Conservation (phyloP, 2,113 vertebrate species). For the Dicerorhinus sumatrensis region DNA sequence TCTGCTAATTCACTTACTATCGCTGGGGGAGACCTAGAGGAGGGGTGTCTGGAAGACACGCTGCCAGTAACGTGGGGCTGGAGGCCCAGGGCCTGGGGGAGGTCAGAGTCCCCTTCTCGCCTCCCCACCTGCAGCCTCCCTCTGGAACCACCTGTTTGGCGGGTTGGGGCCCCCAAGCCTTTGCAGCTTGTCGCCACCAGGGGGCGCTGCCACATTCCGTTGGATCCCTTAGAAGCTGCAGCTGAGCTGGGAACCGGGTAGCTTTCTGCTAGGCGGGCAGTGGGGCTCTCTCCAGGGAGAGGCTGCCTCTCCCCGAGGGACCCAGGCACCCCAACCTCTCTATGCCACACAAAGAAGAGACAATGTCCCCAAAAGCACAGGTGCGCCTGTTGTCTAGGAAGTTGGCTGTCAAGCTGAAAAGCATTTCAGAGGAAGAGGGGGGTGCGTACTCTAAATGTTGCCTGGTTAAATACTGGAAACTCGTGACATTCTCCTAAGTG, state of each 20-base stretch:
- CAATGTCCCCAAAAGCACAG: slow-evolving; percentile 15
- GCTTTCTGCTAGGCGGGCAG: not conserved
- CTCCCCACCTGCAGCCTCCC: not conserved
- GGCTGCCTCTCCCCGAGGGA: not conserved
- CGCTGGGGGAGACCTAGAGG: not conserved
- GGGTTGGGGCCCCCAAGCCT: not conserved
- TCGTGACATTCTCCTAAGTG: slow-evolving; percentile 34
- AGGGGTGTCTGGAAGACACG: not conserved
- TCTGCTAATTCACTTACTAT: slow-evolving; percentile 28
- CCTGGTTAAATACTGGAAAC: not conserved
- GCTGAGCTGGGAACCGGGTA: fast-evolving
- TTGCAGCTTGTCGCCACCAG: slow-evolving; percentile 34
- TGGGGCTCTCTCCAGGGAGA: not conserved
- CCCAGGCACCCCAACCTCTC: not conserved
- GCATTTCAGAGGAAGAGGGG: slow-evolving; percentile 65
- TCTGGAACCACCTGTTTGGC: not conserved
- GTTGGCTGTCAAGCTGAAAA: slow-evolving; percentile 45
- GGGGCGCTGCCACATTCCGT: not conserved
- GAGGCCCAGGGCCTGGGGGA: not conserved
- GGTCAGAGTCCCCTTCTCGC: not conserved
- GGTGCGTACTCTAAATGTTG: not conserved
- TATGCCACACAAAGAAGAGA: not conserved
- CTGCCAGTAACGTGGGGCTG: not conserved
- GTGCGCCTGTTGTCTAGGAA: not conserved
- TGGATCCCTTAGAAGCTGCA: not conserved